These are phyloP conservation scores for Neosilurus mollespiculum DNA, from an alignment of 2,797 vertebrate species.

Conservation along the genomic window DNA sequence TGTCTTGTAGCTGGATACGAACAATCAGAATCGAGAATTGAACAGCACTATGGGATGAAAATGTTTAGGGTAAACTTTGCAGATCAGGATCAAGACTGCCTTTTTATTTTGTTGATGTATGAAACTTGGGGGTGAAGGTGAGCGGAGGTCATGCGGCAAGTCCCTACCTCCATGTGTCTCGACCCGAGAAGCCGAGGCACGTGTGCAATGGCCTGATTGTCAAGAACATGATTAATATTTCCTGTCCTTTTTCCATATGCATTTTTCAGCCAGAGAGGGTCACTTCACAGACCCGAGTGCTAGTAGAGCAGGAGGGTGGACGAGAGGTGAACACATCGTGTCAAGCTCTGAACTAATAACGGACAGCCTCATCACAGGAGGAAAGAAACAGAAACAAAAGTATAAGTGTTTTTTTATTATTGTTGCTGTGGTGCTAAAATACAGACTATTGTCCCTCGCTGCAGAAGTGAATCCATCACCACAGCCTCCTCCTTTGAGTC, in stretches of 20 bases:
- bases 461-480: constrained; percentile 33
- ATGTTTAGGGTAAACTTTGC: not conserved
- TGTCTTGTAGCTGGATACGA: not conserved
- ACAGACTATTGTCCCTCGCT: constrained; percentile 39
- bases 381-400: constrained; percentile 51
- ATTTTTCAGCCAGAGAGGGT: constrained; percentile 69
- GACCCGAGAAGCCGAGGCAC: constrained; percentile 40
- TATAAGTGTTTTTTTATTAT: constrained; percentile 2
- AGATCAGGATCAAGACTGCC: not conserved
- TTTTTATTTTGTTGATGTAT: not conserved
- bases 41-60: not conserved
- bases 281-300: constrained; percentile 55
- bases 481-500: constrained; percentile 59
- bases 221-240: constrained; percentile 77
- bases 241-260: constrained; percentile 57
- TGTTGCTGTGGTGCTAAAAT: constrained; percentile 49
- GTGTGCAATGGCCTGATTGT: constrained; percentile 65
- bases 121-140: not conserved
- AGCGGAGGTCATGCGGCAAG: not conserved
- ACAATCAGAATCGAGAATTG: not conserved
- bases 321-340: constrained; percentile 66
- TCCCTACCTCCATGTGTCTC: not conserved
- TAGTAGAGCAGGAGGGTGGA: constrained; percentile 35
- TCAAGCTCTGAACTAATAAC: constrained; percentile 70
- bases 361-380: constrained; percentile 68